Evolutionary conservation across 2,113 vertebrate species (phyloP), one percentile per base, ranked within the genome.

Genomic region (Sinosuthora webbiana): DNA sequence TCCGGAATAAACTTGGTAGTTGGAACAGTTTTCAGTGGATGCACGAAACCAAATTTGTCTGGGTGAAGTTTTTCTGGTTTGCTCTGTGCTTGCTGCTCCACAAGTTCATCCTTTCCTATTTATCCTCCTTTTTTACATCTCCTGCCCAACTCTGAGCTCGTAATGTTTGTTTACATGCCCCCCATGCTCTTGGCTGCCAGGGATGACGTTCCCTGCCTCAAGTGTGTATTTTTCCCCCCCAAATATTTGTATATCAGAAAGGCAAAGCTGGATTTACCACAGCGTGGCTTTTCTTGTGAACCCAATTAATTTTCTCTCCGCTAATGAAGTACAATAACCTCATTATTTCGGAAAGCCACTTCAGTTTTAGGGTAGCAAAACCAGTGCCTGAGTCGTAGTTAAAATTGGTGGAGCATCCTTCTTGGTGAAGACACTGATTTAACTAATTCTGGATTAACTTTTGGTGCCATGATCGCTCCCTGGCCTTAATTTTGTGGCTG

Each of bases 381-480:
- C 20, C 31, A 44, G 47, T 33, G 49, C 39, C 13, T 8, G 31
- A 21, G 11, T 9, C n/a, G 3, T 77, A 63, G 49, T 35, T 70
- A 35, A 33, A 45, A 37, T 16, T 42, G 23, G 4, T 49, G 44
- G 39, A 55, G 35, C 42, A 15, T 75, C 70, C 70, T 70, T 41
- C n/a, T 42, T 20, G 21, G 39, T 59, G 24, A 20, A 84, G 35
- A 42, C 13, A 3, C 6, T 4, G 15, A 20, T 70, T 70, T 30
- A 52, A 45, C 27, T 33, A 52, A 41, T 15, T 75, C n/a, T 74
- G 55, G 25, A 9, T 59, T 21, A 62, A 13, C 33, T 52, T 12
- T 49, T 37, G 11, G 9, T 27, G 30, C 44, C 7, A 0, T 6
- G 42, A 8, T 39, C 10, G 0, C n/a, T 41, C 57, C 39, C 53